Base-by-base conservation (phyloP, 2,888 invertebrate genomes). In the Dromius quadrimaculatus region DNA sequence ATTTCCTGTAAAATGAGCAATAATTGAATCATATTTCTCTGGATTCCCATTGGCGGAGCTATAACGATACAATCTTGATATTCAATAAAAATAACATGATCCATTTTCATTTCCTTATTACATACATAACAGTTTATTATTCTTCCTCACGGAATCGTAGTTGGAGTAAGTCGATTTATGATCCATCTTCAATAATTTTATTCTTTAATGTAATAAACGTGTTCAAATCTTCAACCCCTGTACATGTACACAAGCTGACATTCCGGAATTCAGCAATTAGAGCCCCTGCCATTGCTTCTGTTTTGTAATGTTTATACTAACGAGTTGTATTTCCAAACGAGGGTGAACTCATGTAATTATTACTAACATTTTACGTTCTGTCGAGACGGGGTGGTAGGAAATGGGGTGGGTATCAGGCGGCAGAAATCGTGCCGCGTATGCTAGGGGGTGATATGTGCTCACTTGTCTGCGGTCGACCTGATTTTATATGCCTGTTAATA, bases 281-380 rank as follows among this genome's bases (percentile, higher is more conserved):
- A 13, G 38, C 38, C 11, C 15, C 13, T 38, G 15, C 5, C 13
- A 5, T n/a, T 11, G 15, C 11, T 11, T 11, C 13, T 47, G 47
- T 47, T 47, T 47, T 47, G 47, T 47, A 47, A 47, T 47, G 47
- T 23, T 47, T 47, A 47, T 47, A 47, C 47, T 47, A 47, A 47
- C 47, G 47, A 47, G 47, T 47, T n/a, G 47, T 20, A 47, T 36
- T 36, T 36, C 8, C 36, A 11, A 36, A 36, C n/a, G n/a, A 11
- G 36, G 36, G 36, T 36, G 2, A 36, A 36, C n/a, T n/a, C n/a
- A 11, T 36, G 36, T 36, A 36, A 36, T 36, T 36, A 36, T 36
- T 36, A 11, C n/a, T n/a, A 36, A 36, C 36, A 8, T 36, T 36
- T 36, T 36, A 36, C 36, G 36, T 36, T 36, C n/a, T 36, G 36